Evolutionary conservation across 1,140 invertebrate genomes (phyloP), one percentile per base, ranked within the genome.

Genomic region (Phymorhynchus buccinoides): DNA sequence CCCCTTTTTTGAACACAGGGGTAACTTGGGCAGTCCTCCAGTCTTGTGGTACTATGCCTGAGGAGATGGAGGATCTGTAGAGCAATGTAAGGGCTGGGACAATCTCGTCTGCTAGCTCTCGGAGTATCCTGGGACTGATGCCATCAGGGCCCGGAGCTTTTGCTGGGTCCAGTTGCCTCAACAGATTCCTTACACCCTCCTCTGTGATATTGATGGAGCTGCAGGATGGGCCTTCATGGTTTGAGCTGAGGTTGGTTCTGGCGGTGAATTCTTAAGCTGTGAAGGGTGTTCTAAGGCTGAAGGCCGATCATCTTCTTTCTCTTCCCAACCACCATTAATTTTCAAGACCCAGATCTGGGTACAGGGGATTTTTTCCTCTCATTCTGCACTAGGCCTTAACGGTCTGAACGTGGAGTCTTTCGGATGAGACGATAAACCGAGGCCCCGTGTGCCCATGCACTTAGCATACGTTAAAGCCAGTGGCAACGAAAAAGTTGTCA

Each of bases 61-160:
- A 44, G 77, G 12, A 32, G 37, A 79, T 16, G n/a, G 77, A 79
- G 22, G 41, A 44, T 39, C 32, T 22, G 77, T 42, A 79, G 6
- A 79, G 41, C 14, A 79, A 9, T 14, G 77, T 79, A 9, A 79
- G 77, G 44, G 30, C 14, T 16, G 41, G 77, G 16, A 39, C 30
- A 30, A 79, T 22, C 16, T 44, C 39, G 9, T 79, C 39, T 14
- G 77, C 41, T 30, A 79, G 77, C 44, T 79, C 77, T 39, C 44
- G 2, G 30, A 79, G 77, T 6, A 79, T 39, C 18, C 39, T 39
- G 77, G 39, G 35, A 27, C 44, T 39, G 77, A 79, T 44, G 39
- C 77, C 77, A 27, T 79, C 39, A 12, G 77, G 77, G 77, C 27
- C 56, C n/a, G 56, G 56, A 62, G 56, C 56, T 22, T 62, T 62